Percentiles rank a stretch among this genome's conserved stretches.
Evolutionary conservation across 2,888 invertebrate species (phyloP).

Genomic region (Pterobdella sp.): DNA sequence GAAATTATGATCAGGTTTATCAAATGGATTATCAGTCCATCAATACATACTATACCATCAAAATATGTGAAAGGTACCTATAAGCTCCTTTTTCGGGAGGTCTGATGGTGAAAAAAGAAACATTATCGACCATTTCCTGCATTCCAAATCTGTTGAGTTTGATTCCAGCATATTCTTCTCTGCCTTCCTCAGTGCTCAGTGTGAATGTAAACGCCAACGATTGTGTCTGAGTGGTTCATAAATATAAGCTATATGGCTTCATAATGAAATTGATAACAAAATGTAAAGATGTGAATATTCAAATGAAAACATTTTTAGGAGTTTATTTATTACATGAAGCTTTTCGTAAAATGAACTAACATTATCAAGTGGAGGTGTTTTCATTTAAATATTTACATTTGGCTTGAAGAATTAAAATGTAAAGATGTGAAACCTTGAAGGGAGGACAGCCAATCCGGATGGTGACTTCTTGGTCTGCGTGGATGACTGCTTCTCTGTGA

Average conservation of each 20-base stretch:
- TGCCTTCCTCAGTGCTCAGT: conserved; percentile 47
- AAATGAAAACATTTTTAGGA: too few species aligned
- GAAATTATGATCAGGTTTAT: too few species aligned
- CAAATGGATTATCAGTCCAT: too few species aligned
- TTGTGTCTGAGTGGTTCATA: conserved; percentile 35
- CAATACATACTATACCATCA: too few species aligned
- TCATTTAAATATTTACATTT: too few species aligned
- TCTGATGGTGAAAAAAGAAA: conserved; percentile 49
- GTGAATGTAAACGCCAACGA: conserved; percentile 50
- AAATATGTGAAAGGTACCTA: too few species aligned
- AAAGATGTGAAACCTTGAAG: conserved; percentile 37
- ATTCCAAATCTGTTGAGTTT: conserved; percentile 47
- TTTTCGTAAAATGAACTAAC: too few species aligned
- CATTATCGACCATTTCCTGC: conserved; percentile 49
- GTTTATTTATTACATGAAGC: too few species aligned
- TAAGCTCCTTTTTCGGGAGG: conserved; percentile 48
- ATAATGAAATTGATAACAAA: background rate
- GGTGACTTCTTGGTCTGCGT: conserved; percentile 46
- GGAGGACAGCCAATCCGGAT: conserved; percentile 47
- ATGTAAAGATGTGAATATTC: background rate
- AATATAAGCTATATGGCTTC: background rate
- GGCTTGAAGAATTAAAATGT: background rate
- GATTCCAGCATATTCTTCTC: conserved; percentile 43
- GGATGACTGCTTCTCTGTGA: conserved; percentile 50
- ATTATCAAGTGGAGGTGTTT: too few species aligned